Conservation (phyloP, 2,113 vertebrate genomes). For the Pitta sordida region DNA sequence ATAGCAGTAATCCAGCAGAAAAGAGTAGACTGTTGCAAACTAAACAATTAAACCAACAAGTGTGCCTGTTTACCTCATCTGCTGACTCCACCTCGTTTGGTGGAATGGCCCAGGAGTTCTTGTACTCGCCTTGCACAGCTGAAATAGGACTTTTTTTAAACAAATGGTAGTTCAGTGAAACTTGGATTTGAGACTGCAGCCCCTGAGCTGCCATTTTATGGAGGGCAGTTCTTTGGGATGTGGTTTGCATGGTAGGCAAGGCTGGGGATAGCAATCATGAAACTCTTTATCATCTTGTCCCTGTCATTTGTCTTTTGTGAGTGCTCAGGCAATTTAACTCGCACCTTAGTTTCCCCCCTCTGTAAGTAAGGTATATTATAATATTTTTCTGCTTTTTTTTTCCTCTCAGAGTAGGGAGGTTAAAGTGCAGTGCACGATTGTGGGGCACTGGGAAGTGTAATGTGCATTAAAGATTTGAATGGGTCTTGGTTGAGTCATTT, state of each 20-base stretch:
- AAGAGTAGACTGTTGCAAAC: neutral
- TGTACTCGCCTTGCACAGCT: neutral
- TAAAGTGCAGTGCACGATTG: neutral
- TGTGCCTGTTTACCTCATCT: neutral
- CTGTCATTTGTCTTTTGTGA: neutral
- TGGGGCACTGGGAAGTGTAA: neutral
- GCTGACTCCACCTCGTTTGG: neutral
- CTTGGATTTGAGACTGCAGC: neutral
- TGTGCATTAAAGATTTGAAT: neutral
- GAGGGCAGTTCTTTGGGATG: fast-evolving
- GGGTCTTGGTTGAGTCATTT: neutral
- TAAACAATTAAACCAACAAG: neutral
- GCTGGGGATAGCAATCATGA: neutral
- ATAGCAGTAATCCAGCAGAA: neutral
- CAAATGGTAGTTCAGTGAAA: neutral
- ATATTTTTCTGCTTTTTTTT: neutral
- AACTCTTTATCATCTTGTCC: neutral
- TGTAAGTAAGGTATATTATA: neutral
- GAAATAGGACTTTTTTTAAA: neutral
- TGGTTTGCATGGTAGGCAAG: neutral
- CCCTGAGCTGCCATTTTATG: neutral
- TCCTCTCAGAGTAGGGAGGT: neutral
- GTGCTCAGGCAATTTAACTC: neutral
- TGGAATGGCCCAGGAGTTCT: neutral
- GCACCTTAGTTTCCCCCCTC: neutral